These are phyloP conservation scores for Notamacropus eugenii DNA, from an alignment of 2,797 vertebrate genomes.

Conservation along the genomic window DNA sequence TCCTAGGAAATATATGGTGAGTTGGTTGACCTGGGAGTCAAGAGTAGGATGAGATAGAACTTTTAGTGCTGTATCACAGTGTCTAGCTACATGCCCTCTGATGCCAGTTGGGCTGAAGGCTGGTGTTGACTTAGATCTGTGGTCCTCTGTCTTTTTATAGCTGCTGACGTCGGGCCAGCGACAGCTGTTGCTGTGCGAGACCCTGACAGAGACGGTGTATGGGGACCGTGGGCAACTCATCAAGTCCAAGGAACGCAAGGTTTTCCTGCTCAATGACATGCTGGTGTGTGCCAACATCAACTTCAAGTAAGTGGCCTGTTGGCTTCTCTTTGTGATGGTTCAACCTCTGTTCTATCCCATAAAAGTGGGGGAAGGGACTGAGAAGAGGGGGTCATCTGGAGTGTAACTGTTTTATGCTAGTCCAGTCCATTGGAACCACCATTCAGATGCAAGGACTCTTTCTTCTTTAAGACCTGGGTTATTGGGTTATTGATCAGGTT, in stretches of 20 bases:
- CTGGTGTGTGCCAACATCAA: slow-evolving; percentile 97
- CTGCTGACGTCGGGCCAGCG: slow-evolving; percentile 92
- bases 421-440: fast-evolving
- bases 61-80: neutral
- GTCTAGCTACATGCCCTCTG: neutral
- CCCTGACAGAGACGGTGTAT: slow-evolving; percentile 94
- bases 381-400: fast-evolving
- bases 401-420: fast-evolving
- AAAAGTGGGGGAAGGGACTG: neutral
- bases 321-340: neutral
- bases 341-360: neutral
- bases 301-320: slow-evolving; percentile 89
- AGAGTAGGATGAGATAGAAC: neutral
- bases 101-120: neutral
- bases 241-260: slow-evolving; percentile 96
- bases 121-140: neutral
- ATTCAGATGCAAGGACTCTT: neutral
- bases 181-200: slow-evolving; percentile 95
- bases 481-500: neutral
- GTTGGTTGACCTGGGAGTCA: neutral
- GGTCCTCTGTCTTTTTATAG: slow-evolving; percentile 80
- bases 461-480: neutral
- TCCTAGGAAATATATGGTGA: neutral
- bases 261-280: slow-evolving; percentile 95
- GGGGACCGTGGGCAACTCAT: slow-evolving; percentile 95